These are phyloP conservation scores for Turritopsis rubra DNA, from an alignment of 30 jellyfish, hydroid and myxozoan genomes.

Conservation along the genomic window DNA sequence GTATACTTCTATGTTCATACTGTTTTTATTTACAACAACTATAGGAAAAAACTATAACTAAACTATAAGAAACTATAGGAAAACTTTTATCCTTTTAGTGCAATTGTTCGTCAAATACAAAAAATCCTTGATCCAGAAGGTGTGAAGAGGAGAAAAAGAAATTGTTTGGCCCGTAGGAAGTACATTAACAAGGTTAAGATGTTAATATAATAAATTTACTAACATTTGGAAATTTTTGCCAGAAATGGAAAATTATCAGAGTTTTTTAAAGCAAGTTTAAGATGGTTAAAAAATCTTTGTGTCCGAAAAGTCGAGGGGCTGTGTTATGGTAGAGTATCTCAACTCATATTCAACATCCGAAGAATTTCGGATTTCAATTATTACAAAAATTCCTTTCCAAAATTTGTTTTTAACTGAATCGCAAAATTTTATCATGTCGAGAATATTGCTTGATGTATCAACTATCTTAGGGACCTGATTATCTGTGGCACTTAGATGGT, in stretches of 20 bases:
- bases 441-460: not conserved
- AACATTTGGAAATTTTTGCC: not conserved
- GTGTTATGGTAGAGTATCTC: not conserved
- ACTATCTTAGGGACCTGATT: not conserved
- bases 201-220: not conserved
- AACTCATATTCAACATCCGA: not conserved
- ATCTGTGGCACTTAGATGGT: not conserved
- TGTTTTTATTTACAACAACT: not conserved
- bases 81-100: not conserved
- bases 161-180: not conserved
- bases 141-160: slow-evolving; percentile 10
- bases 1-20: not conserved
- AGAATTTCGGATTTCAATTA: not conserved
- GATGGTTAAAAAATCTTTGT: not conserved
- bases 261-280: not conserved
- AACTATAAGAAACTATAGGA: slow-evolving; percentile 1
- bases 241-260: not conserved
- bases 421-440: not conserved
- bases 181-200: slow-evolving; percentile 3
- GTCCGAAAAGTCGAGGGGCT: not conserved
- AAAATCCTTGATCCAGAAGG: slow-evolving; percentile 14
- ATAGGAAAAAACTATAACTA: not conserved
- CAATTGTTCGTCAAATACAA: slow-evolving; percentile 2
- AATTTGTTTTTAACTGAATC: not conserved
- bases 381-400: not conserved